Conservation (phyloP, 2,797 vertebrate species). For the Anguilla megastoma region DNA sequence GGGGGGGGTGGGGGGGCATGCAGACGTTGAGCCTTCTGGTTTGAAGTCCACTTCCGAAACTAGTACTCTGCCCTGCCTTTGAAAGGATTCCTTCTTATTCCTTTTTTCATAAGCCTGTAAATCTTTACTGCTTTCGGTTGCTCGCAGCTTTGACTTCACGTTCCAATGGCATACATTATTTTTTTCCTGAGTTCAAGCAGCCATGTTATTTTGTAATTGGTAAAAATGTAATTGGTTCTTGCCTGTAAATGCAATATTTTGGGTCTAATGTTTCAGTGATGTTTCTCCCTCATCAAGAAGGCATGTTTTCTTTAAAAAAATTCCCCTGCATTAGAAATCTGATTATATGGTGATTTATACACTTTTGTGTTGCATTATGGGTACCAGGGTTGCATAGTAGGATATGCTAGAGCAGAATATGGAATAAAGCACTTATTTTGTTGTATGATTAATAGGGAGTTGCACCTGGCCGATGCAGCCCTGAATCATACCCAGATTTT, state of each 20-base stretch:
- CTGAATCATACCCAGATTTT: neutral
- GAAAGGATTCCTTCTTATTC: neutral
- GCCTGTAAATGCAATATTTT: neutral
- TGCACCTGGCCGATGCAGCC: too few species aligned
- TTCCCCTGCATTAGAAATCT: neutral
- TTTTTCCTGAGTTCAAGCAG: neutral
- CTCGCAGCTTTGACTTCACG: neutral
- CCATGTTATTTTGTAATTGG: neutral
- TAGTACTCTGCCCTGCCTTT: neutral
- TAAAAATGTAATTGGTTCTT: neutral
- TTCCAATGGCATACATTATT: neutral
- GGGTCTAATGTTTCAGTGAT: neutral
- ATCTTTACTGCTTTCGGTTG: neutral
- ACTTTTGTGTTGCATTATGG: neutral
- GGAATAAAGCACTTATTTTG: neutral
- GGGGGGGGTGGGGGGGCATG: too few species aligned
- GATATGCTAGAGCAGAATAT: neutral
- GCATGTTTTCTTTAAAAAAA: neutral
- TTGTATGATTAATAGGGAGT: neutral
- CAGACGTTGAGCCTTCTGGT: neutral
- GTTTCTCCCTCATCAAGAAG: neutral
- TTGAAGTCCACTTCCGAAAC: neutral
- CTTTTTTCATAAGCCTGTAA: neutral
- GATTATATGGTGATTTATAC: neutral
- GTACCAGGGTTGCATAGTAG: neutral